phyloP scores from a whole-genome alignment of 2,797 vertebrate species.

The Dendrocincla tyrannina region DNA sequence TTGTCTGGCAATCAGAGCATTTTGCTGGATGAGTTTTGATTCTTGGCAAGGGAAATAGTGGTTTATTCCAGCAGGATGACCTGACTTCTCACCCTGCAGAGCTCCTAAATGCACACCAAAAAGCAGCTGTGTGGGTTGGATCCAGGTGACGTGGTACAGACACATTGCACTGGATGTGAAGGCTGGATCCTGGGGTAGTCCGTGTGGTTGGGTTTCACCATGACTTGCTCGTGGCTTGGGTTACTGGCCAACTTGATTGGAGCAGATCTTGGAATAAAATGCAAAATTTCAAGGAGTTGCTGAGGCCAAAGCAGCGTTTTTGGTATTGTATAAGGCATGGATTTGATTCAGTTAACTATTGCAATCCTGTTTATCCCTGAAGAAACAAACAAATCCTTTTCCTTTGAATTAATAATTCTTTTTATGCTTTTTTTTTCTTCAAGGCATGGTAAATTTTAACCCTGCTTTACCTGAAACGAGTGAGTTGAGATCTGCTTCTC shows the following conservation, averaged over 20 bases:
- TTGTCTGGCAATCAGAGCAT: background rate
- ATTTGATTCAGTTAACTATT: background rate
- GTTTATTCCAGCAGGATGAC: background rate
- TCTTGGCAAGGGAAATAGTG: background rate
- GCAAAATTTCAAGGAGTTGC: background rate
- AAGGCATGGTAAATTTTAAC: background rate
- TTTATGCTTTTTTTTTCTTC: background rate
- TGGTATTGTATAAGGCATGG: background rate
- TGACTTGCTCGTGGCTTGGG: background rate
- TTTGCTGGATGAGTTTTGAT: background rate
- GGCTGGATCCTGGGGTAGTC: background rate
- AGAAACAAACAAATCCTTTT: background rate
- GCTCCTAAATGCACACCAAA: background rate
- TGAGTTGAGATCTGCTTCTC: fast-evolving
- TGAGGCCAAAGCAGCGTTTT: background rate
- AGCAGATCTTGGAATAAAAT: background rate
- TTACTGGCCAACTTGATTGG: background rate
- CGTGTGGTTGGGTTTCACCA: background rate
- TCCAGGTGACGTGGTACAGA: fast-evolving
- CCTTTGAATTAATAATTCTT: background rate
- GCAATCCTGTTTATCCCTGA: background rate
- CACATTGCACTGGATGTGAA: background rate
- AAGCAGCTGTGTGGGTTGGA: background rate
- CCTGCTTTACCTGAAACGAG: background rate
- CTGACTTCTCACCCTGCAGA: background rate